Evolutionary conservation across 2,888 invertebrate genomes (phyloP), one percentile per base, ranked within the genome.

Genomic region (Parapristionchus giblindavisi): DNA sequence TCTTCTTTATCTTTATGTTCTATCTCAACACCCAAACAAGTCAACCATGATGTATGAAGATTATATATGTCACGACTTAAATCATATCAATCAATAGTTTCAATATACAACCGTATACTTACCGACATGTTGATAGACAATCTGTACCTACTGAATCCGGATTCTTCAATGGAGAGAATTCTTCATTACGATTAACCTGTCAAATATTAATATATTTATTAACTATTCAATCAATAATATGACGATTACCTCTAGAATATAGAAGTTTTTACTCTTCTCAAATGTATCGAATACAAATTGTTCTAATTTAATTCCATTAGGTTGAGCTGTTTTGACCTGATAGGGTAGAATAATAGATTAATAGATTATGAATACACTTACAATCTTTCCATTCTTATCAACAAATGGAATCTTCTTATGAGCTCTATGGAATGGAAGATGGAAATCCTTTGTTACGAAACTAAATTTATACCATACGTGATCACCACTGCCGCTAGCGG

Each of bases 251-350:
- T 85, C 81, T 92, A 96, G 94, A 6, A 94, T 94, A 17, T 93
- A 94, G 87, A 99, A 94, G 84, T 93, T 93, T 90, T 94, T 92
- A 0, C 96, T 92, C 89, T 94, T 95, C 87, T 93, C 93, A 88
- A 99, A 99, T 0, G 98, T 96, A 89, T 99, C 99, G 89, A 99
- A 99, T 14, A 99, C 94, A 89, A 99, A 99, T 89, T 98, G 99
- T 88, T 99, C 99, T 90, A 99, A 93, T 90, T 99, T 99, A 80
- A 99, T 94, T 14, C 98, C 99, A 85, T 99, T 99, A 0, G 95
- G 93, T 78, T 92, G 91, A 0, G 92, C 91, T 0, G 99, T 97
- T 79, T 92, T 92, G 52, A 92, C 90, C 32, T 88, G 78, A 6
- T 61, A 14, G 43, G 1, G 63, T 21, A 43, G 40, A 61, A 27